phyloP scores from a whole-genome alignment of 92 coral and sea anemone genomes.

The Umimayanthus chanpuru region DNA sequence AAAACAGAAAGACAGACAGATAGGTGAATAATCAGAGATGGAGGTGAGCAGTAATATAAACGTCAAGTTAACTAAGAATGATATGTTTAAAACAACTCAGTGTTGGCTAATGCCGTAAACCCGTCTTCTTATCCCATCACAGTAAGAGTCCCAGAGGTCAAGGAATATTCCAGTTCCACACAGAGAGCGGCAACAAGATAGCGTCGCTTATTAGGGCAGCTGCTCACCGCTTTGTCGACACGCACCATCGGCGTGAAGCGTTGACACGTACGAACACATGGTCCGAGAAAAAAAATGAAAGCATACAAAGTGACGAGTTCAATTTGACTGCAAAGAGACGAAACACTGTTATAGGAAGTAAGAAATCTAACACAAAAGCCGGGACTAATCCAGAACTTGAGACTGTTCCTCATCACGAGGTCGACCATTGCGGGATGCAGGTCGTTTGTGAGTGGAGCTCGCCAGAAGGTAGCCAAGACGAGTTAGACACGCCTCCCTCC shows the following conservation, averaged over 20 bases:
- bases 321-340: slow-evolving; percentile 15
- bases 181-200: slow-evolving; percentile 67
- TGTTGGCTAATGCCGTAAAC: neutral
- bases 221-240: slow-evolving; percentile 46
- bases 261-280: slow-evolving; percentile 26
- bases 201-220: slow-evolving; percentile 63
- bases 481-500: neutral
- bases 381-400: neutral
- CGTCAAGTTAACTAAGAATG: too few relatives aligned
- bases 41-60: too few relatives aligned
- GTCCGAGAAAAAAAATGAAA: slow-evolving; percentile 21
- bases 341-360: neutral
- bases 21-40: too few relatives aligned
- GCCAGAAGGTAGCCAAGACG: slow-evolving; percentile 8
- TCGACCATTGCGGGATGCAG: neutral
- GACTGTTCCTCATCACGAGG: neutral
- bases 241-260: slow-evolving; percentile 51
- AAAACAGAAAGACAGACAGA: neutral
- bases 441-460: slow-evolving; percentile 34
- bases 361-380: neutral
- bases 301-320: slow-evolving; percentile 11
- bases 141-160: slow-evolving; percentile 84
- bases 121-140: neutral
- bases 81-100: too few relatives aligned
- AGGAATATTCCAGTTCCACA: slow-evolving; percentile 84